These are phyloP conservation scores for Pangasius krempfi DNA, from an alignment of 2,797 vertebrate species.

Conservation along the genomic window DNA sequence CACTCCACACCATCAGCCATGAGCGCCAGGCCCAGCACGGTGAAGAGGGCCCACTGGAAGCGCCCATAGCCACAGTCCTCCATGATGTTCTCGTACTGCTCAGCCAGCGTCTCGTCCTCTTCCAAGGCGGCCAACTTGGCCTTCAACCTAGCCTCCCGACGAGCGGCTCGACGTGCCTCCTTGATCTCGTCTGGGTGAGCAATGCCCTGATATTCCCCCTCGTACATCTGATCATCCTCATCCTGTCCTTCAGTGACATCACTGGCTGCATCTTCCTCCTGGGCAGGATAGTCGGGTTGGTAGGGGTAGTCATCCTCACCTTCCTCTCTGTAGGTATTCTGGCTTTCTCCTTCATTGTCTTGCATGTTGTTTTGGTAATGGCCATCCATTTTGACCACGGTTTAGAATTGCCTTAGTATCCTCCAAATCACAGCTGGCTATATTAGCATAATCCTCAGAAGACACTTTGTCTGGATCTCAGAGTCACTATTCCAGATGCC, in stretches of 20 bases:
- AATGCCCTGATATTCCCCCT: constrained; percentile 96
- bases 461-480: constrained; percentile 45
- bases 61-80: constrained; percentile 95
- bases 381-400: constrained; percentile 79
- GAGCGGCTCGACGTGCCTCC: constrained; percentile 78
- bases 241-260: constrained; percentile 94
- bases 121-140: constrained; percentile 80
- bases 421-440: constrained; percentile 62
- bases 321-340: constrained; percentile 72
- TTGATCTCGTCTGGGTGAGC: constrained; percentile 94
- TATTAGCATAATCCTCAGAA: constrained; percentile 68
- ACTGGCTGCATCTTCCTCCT: constrained; percentile 91
- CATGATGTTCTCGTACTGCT: constrained; percentile 94
- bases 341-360: constrained; percentile 73
- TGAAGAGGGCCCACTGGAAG: constrained; percentile 95
- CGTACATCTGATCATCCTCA: constrained; percentile 93
- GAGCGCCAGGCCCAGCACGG: constrained; percentile 89
- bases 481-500: constrained; percentile 45
- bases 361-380: constrained; percentile 82
- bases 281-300: constrained; percentile 77
- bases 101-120: constrained; percentile 86
- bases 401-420: constrained; percentile 42
- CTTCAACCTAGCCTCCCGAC: constrained; percentile 80
- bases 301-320: constrained; percentile 80
- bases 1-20: constrained; percentile 98